Evolutionary conservation across 2,888 invertebrate genomes (phyloP).

Genomic region (Cosmia trapezina): DNA sequence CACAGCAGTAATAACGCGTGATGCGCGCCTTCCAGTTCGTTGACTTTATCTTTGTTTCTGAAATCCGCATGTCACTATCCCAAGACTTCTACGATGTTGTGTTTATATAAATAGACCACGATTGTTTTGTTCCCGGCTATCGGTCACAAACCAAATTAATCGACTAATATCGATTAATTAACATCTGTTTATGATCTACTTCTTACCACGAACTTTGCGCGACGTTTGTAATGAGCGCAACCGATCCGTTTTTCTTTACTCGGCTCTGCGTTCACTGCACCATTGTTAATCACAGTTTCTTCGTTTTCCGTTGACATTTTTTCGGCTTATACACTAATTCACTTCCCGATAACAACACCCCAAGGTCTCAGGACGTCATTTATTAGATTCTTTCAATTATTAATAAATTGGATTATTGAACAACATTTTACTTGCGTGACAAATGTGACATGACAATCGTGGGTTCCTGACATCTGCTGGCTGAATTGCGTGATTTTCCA

Average conservation of each 20-base stretch:
- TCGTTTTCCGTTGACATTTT: conserved; percentile 81
- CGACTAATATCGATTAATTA: conserved; percentile 30
- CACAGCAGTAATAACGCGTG: conserved; percentile 53
- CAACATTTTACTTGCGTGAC: conserved; percentile 58
- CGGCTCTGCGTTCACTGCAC: conserved; percentile 69
- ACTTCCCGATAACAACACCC: conserved; percentile 55
- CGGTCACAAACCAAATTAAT: conserved; percentile 20
- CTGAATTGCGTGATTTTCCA: conserved; percentile 33
- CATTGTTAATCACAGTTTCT: conserved; percentile 72
- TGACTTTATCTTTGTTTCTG: conserved; percentile 81
- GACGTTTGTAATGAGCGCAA: conserved; percentile 95
- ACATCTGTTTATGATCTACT: conserved; percentile 22
- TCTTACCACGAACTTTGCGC: conserved; percentile 96
- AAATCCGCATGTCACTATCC: conserved; percentile 70
- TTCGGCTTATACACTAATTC: conserved; percentile 40
- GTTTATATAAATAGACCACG: conserved; percentile 78
- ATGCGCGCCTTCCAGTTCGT: conserved; percentile 69
- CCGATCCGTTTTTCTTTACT: conserved; percentile 90
- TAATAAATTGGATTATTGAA: conserved; percentile 41
- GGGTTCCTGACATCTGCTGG: conserved; percentile 56
- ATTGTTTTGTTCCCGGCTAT: conserved; percentile 69
- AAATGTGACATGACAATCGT: neutral
- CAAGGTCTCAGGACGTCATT: conserved; percentile 61
- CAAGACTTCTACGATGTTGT: conserved; percentile 73
- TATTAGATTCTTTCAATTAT: conserved; percentile 39